These are phyloP conservation scores for Cinara cedri DNA, from an alignment of 2,888 invertebrate genomes.

Conservation along the genomic window DNA sequence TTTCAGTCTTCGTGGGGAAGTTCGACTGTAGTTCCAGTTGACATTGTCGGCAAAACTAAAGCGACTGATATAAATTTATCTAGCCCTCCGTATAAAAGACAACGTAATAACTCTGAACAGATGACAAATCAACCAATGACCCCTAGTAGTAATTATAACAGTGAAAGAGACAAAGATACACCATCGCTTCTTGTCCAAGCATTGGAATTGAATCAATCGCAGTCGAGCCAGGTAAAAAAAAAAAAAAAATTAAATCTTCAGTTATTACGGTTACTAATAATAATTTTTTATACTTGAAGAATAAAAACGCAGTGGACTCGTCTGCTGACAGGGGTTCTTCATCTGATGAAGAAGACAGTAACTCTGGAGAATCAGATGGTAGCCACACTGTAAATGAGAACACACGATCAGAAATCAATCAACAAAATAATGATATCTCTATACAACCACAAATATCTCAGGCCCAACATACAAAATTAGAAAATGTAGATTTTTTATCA, in stretches of 20 bases:
- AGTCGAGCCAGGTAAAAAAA: constrained; percentile 41
- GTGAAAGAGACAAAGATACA: constrained; percentile 51
- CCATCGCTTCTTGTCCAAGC: constrained; percentile 50
- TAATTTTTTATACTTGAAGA: constrained; percentile 15
- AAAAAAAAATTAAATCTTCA: not conserved
- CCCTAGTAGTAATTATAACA: constrained; percentile 41
- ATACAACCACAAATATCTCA: constrained; percentile 61
- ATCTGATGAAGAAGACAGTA: constrained; percentile 58
- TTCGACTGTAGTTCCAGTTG: constrained; percentile 56
- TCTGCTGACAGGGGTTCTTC: constrained; percentile 52
- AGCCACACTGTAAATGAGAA: constrained; percentile 39
- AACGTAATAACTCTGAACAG: constrained; percentile 50
- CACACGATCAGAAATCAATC: constrained; percentile 35
- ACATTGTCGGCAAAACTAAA: constrained; percentile 66
- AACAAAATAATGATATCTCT: constrained; percentile 34
- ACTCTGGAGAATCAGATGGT: constrained; percentile 55
- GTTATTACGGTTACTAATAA: not conserved
- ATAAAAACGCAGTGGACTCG: constrained; percentile 38
- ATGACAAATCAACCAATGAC: constrained; percentile 43
- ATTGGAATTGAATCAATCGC: constrained; percentile 44
- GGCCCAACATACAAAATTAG: constrained; percentile 73
- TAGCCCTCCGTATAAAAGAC: constrained; percentile 50
- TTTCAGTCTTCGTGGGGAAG: constrained; percentile 46
- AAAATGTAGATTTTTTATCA: constrained; percentile 73
- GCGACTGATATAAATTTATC: constrained; percentile 76